A percentile compares a stretch with the other conserved stretches of the same genome.
Conservation (phyloP, 2,888 invertebrate species). For the Ariolimax columbianus region DNA sequence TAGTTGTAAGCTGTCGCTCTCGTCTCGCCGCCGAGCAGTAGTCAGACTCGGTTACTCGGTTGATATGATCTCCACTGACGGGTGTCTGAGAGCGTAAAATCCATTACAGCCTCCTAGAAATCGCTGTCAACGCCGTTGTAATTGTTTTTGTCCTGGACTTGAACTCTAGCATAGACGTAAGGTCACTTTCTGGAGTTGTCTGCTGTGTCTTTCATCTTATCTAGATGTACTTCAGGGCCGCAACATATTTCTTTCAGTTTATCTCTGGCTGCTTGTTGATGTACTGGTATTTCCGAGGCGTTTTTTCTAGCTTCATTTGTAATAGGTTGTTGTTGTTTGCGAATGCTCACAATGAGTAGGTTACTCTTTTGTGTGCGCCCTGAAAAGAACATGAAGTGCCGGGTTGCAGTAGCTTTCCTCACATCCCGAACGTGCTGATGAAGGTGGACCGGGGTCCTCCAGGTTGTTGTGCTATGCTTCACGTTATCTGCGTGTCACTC, state of each 20-base stretch:
- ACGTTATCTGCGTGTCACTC: too few species aligned
- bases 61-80: slow-evolving; percentile 39
- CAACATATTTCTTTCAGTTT: slow-evolving; percentile 22
- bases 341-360: too few species aligned
- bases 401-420: too few species aligned
- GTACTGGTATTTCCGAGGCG: background rate
- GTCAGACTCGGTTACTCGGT: slow-evolving; percentile 18
- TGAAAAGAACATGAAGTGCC: too few species aligned
- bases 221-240: slow-evolving; percentile 31
- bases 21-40: background rate
- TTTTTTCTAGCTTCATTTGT: background rate
- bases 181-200: background rate
- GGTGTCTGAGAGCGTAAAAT: slow-evolving; percentile 32
- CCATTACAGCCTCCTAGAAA: background rate
- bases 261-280: background rate
- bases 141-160: slow-evolving; percentile 32
- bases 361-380: too few species aligned
- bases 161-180: background rate
- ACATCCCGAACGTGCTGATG: too few species aligned
- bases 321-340: background rate
- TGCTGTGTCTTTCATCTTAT: slow-evolving; percentile 21
- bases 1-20: background rate
- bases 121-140: slow-evolving; percentile 36
- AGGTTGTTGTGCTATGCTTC: too few species aligned
- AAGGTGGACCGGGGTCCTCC: too few species aligned